These are phyloP conservation scores for Lasioglossum lativentre DNA, from an alignment of 2,888 invertebrate species.

Conservation along the genomic window DNA sequence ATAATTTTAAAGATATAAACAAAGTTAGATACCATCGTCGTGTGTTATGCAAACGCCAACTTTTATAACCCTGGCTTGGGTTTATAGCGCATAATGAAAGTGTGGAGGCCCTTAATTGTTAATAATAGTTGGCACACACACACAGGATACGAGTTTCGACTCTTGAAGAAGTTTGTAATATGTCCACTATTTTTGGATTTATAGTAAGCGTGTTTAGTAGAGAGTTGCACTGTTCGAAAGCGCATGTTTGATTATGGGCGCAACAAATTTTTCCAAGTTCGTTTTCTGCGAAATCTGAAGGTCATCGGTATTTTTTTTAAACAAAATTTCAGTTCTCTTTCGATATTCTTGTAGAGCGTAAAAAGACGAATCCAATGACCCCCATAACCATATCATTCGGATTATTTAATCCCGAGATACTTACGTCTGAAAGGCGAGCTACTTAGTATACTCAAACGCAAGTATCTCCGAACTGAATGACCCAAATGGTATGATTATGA, in stretches of 20 bases:
- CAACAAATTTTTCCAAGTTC: neutral
- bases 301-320: neutral
- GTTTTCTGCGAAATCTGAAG: neutral
- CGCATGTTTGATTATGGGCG: too few relatives aligned
- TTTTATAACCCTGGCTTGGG: neutral
- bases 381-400: neutral
- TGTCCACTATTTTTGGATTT: too few relatives aligned
- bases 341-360: neutral
- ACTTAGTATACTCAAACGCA: neutral
- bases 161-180: neutral
- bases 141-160: neutral
- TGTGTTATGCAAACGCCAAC: neutral
- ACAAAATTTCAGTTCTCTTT: too few relatives aligned
- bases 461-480: neutral
- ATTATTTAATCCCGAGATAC: neutral
- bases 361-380: neutral
- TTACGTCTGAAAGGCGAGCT: neutral
- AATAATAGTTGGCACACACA: neutral
- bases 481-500: neutral
- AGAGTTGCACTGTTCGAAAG: too few relatives aligned
- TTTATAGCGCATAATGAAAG: constrained; percentile 3
- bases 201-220: too few relatives aligned
- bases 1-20: constrained; percentile 1
- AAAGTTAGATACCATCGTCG: neutral
- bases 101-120: neutral